phyloP scores from a whole-genome alignment of 1,140 invertebrate genomes.

The Zaprionus africanus region DNA sequence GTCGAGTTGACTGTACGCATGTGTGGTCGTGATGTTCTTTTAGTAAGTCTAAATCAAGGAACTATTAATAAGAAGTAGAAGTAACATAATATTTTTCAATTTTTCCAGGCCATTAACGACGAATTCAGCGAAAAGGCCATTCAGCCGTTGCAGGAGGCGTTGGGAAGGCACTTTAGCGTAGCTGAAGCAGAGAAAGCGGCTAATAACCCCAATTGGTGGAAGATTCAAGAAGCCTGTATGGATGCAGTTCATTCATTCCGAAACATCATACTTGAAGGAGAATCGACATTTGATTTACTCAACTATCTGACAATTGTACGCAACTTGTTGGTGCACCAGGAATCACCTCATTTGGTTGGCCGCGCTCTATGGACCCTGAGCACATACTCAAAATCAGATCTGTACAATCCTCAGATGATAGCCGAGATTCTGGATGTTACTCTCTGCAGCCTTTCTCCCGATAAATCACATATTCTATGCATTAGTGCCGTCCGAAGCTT shows the following conservation, averaged over 20 bases:
- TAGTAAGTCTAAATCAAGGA: slow-evolving; percentile 56
- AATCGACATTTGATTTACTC: slow-evolving; percentile 88
- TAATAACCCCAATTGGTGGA: slow-evolving; percentile 89
- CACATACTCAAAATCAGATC: slow-evolving; percentile 86
- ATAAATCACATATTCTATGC: slow-evolving; percentile 73
- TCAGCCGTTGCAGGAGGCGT: slow-evolving; percentile 87
- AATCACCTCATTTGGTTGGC: slow-evolving; percentile 88
- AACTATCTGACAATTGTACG: slow-evolving; percentile 88
- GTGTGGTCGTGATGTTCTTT: slow-evolving; percentile 89
- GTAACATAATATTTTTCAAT: not conserved
- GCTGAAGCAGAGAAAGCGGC: slow-evolving; percentile 85
- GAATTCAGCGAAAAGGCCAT: slow-evolving; percentile 88
- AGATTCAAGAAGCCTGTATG: slow-evolving; percentile 91
- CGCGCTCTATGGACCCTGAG: slow-evolving; percentile 90
- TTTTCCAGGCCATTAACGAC: slow-evolving; percentile 86
- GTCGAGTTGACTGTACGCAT: slow-evolving; percentile 90
- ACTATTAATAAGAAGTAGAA: not conserved
- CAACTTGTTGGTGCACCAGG: slow-evolving; percentile 74
- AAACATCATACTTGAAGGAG: slow-evolving; percentile 86
- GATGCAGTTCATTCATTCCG: slow-evolving; percentile 87
- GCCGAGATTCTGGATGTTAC: slow-evolving; percentile 74
- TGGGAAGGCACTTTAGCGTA: slow-evolving; percentile 88
- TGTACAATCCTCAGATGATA: slow-evolving; percentile 79
- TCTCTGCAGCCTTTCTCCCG: slow-evolving; percentile 68
- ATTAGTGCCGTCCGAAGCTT: slow-evolving; percentile 76